Percentiles rank a stretch among this genome's conserved stretches.
Evolutionary conservation across 2,113 vertebrate species (phyloP).

Genomic region (Amphiprion ocellaris): DNA sequence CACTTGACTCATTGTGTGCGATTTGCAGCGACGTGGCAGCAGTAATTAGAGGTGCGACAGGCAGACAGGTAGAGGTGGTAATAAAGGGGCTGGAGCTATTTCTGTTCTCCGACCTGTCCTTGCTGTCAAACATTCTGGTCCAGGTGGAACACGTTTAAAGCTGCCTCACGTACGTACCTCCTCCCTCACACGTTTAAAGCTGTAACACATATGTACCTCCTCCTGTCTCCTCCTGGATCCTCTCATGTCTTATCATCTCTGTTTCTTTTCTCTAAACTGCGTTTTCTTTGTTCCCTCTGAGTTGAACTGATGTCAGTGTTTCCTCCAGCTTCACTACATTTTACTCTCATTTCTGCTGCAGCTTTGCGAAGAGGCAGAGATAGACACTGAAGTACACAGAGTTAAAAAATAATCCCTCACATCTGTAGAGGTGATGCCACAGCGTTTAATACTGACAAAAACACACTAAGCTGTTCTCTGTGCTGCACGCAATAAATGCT

Average conservation of each 20-base stretch:
- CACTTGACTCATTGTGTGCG: conserved; percentile 35
- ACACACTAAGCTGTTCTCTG: neutral
- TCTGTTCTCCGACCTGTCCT: conserved; percentile 56
- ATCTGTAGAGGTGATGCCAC: neutral
- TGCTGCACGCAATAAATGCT: neutral
- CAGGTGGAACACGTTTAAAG: neutral
- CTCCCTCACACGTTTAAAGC: neutral
- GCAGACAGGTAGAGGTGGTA: conserved; percentile 75
- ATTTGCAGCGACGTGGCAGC: conserved; percentile 62
- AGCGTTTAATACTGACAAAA: neutral
- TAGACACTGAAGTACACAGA: neutral
- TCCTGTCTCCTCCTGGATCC: neutral
- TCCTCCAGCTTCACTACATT: conserved; percentile 10
- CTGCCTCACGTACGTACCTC: neutral
- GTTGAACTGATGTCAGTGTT: conserved; percentile 39
- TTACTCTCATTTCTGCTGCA: conserved; percentile 1
- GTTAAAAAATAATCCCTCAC: neutral
- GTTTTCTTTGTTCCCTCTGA: conserved; percentile 22
- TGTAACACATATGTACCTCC: neutral
- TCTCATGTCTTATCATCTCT: conserved; percentile 2
- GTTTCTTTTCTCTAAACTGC: conserved; percentile 10
- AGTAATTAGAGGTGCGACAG: conserved; percentile 76
- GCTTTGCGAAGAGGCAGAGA: neutral
- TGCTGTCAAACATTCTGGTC: conserved; percentile 29
- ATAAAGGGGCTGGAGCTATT: conserved; percentile 74